Evolutionary conservation across 2,888 invertebrate genomes (phyloP).

Genomic region (Gymnocheta viridis): DNA sequence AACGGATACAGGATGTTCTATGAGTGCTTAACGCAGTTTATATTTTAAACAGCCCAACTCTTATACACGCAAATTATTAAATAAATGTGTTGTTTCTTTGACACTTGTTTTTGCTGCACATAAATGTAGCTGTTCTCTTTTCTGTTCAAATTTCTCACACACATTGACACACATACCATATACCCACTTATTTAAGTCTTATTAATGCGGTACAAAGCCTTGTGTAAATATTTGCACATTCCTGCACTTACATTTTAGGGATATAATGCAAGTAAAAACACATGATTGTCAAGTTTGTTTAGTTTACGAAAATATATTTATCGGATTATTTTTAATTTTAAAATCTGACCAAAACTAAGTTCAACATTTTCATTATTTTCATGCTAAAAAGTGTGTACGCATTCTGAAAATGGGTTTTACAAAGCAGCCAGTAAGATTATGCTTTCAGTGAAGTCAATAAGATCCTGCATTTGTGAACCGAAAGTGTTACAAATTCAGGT

Average conservation of each 20-base stretch:
- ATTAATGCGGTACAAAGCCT: constrained; percentile 76
- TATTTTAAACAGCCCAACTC: constrained; percentile 15
- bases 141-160: constrained; percentile 15
- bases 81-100: constrained; percentile 32
- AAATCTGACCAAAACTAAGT: too few relatives aligned
- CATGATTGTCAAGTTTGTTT: too few relatives aligned
- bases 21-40: constrained; percentile 53
- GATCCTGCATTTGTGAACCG: too few relatives aligned
- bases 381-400: too few relatives aligned
- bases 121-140: constrained; percentile 49
- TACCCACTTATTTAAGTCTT: constrained; percentile 74
- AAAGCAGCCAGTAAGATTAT: too few relatives aligned
- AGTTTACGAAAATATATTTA: too few relatives aligned
- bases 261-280: not conserved
- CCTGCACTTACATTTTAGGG: not conserved
- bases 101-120: constrained; percentile 6
- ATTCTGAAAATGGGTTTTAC: too few relatives aligned
- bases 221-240: constrained; percentile 42
- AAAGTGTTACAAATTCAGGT: too few relatives aligned
- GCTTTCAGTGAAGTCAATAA: too few relatives aligned
- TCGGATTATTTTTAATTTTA: too few relatives aligned
- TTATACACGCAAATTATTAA: not conserved
- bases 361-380: too few relatives aligned
- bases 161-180: constrained; percentile 18
- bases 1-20: constrained; percentile 63